Conservation (phyloP, 2,888 invertebrate species). For the Odontocerum albicorne region DNA sequence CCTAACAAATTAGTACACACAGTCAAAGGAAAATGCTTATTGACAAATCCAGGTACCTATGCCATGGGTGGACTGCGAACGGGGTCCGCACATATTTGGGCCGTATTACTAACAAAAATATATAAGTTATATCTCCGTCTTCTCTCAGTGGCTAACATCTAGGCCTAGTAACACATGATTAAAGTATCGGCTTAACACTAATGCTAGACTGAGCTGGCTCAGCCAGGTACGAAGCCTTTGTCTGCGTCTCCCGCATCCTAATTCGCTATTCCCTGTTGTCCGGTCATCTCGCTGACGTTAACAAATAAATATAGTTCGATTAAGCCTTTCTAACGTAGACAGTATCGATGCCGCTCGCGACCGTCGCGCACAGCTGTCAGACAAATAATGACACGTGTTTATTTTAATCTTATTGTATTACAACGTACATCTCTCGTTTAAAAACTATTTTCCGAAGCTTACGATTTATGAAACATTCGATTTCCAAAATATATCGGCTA, state of each 20-base stretch:
- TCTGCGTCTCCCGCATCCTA: conserved; percentile 8
- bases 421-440: conserved; percentile 18
- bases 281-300: conserved; percentile 15
- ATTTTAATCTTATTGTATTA: conserved; percentile 17
- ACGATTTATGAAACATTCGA: conserved; percentile 22
- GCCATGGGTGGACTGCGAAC: conserved; percentile 2
- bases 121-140: conserved; percentile 5
- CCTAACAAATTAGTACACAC: conserved; percentile 14
- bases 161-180: conserved; percentile 18
- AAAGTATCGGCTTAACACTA: not conserved
- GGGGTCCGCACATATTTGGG: not conserved
- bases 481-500: conserved; percentile 33
- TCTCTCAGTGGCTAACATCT: conserved; percentile 11
- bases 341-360: not conserved
- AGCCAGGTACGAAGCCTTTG: conserved; percentile 4
- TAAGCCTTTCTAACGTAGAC: not conserved
- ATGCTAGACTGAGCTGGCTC: not conserved
- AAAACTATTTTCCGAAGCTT: conserved; percentile 27
- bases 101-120: conserved; percentile 20
- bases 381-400: conserved; percentile 24
- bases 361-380: conserved; percentile 12
- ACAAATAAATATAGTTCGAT: conserved; percentile 9
- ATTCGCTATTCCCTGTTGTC: conserved; percentile 30
- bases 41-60: conserved; percentile 13
- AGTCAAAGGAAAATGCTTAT: conserved; percentile 11